Percentiles rank a stretch among this genome's conserved stretches.
Conservation (phyloP, 1,140 invertebrate species). For the Zeugodacus cucurbitae region DNA sequence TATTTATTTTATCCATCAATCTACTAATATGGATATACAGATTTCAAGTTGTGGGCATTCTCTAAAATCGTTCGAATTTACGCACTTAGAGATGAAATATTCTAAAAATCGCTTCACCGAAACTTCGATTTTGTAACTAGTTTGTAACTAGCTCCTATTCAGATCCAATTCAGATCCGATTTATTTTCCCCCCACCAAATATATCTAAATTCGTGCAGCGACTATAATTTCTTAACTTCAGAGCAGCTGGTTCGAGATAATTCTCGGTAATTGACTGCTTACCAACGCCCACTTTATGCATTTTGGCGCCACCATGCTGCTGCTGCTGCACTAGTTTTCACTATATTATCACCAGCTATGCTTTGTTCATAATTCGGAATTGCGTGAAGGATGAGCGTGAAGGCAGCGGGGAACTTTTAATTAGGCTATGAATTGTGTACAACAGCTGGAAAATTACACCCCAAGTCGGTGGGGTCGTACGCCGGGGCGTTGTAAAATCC, state of each 20-base stretch:
- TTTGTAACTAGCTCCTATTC: no score
- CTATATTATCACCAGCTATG: neutral
- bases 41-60: no score
- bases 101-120: no score
- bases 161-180: no score
- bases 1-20: no score
- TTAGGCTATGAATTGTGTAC: slow-evolving; percentile 21
- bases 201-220: neutral
- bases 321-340: neutral
- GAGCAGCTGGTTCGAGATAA: neutral
- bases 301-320: neutral
- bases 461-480: neutral
- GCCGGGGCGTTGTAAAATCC: neutral
- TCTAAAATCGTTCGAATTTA: no score
- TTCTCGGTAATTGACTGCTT: neutral
- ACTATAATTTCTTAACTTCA: neutral
- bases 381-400: neutral
- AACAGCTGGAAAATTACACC: slow-evolving; percentile 28
- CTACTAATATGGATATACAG: no score
- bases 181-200: neutral
- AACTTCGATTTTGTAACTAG: no score
- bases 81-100: no score
- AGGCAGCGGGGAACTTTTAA: slow-evolving; percentile 1
- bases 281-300: slow-evolving; percentile 4
- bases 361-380: neutral